phyloP scores from a whole-genome alignment of 53 echinoderm and acorn worm genomes.

The Arbacia lixula region DNA sequence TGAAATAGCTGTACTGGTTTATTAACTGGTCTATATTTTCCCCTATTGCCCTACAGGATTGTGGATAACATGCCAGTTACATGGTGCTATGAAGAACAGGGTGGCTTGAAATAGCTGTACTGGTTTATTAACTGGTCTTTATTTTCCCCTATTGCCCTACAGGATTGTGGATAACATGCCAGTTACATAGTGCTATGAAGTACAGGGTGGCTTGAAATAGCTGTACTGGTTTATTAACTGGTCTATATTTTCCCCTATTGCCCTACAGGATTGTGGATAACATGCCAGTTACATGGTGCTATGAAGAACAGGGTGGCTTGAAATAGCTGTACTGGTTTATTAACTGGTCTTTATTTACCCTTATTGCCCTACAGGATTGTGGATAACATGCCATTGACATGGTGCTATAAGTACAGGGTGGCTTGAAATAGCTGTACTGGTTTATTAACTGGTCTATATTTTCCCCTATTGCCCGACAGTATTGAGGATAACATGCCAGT shows the following conservation, averaged over 20 bases:
- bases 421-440: neutral
- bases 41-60: neutral
- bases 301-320: neutral
- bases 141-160: neutral
- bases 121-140: neutral
- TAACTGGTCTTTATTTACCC: neutral
- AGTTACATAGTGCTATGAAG: neutral
- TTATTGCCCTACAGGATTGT: neutral
- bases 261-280: neutral
- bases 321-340: neutral
- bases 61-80: neutral
- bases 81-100: neutral
- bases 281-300: neutral
- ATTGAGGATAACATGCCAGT: neutral
- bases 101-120: too few species aligned
- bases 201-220: neutral
- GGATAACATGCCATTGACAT: neutral
- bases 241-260: neutral
- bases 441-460: neutral
- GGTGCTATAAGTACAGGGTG: neutral
- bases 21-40: too few species aligned
- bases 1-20: too few species aligned
- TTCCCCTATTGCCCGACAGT: neutral
- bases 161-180: neutral
- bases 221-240: neutral